Evolutionary conservation across 1,140 invertebrate species (phyloP), one percentile per base, ranked within the genome.

Genomic region (Conus ventricosus): DNA sequence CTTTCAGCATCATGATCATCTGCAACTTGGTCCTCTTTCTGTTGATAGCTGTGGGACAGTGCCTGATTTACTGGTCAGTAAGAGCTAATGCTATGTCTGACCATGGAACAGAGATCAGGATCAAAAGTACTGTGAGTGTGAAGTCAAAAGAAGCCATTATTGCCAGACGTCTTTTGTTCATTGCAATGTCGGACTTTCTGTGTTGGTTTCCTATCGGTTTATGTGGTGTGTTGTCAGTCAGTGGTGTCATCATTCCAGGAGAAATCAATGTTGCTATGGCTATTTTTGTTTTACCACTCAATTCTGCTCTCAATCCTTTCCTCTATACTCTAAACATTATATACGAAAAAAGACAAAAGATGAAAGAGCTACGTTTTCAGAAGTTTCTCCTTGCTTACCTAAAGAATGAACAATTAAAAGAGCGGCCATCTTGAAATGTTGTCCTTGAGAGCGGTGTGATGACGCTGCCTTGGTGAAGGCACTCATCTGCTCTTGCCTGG

Each of bases 221-320:
- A 2, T 60, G 67, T 53, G 88, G 88, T 5, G 4, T 92, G 55
- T 75, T 89, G 75, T 87, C 91, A 27, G 60, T 88, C 53, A 60
- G 20, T 53, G 91, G 89, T 5, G n/a, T 85, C 53, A 11, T 55
- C 17, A 89, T 92, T 23, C 84, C 88, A 17, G 89, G 89, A 10
- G 90, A 91, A 63, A 88, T 91, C 20, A 90, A 92, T 63, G 90
- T 90, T 0, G 90, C 87, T 84, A 78, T 88, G 1, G 90, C 90
- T 7, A 90, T 92, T 5, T 91, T 91, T 57, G 85, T 91, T 75
- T 67, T 91, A 13, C 91, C 91, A 1, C 81, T 90, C 6, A 92
- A 92, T 51, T 90, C 90, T 1, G 91, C 91, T 11, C 54, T 92
- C 25, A 92, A 92, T 25, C 91, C 91, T 1, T 88, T 92, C 27